A percentile compares a stretch with the other conserved stretches of the same genome.
Conservation (phyloP, 2,888 invertebrate species). For the Megamerina dolium region DNA sequence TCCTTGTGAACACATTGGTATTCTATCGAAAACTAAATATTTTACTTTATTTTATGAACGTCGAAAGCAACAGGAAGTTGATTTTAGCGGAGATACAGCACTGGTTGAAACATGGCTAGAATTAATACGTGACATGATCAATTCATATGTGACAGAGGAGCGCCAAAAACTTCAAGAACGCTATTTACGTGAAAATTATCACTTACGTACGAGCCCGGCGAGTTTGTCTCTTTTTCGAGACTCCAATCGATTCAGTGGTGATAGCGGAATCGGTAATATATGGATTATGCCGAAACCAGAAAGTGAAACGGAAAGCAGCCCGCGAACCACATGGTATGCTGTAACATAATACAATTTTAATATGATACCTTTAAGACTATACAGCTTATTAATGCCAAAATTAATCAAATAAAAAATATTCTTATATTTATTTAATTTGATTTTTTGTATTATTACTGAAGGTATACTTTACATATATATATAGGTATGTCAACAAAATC, state of each 20-base stretch:
- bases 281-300: conserved; percentile 41
- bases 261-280: conserved; percentile 47
- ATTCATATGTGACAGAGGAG: conserved; percentile 39
- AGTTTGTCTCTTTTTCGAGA: conserved; percentile 43
- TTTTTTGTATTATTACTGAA: no score
- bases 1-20: conserved; percentile 46
- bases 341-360: conserved; percentile 18
- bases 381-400: no score
- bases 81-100: conserved; percentile 38
- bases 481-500: no score
- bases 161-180: conserved; percentile 39
- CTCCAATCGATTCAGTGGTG: conserved; percentile 46
- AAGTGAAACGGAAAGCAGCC: conserved; percentile 28
- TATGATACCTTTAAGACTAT: no score
- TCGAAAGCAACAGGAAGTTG: conserved; percentile 46
- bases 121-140: conserved; percentile 44
- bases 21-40: conserved; percentile 36
- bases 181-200: conserved; percentile 38
- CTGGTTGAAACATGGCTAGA: conserved; percentile 41
- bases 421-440: no score
- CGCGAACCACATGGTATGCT: conserved; percentile 47
- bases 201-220: conserved; percentile 39
- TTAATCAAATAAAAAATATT: no score
- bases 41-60: conserved; percentile 45
- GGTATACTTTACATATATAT: no score